Percentiles rank a stretch among this genome's conserved stretches.
These are phyloP conservation scores for Chinchilla lanigera DNA, from an alignment of 2,113 vertebrate genomes.

Conservation along the genomic window DNA sequence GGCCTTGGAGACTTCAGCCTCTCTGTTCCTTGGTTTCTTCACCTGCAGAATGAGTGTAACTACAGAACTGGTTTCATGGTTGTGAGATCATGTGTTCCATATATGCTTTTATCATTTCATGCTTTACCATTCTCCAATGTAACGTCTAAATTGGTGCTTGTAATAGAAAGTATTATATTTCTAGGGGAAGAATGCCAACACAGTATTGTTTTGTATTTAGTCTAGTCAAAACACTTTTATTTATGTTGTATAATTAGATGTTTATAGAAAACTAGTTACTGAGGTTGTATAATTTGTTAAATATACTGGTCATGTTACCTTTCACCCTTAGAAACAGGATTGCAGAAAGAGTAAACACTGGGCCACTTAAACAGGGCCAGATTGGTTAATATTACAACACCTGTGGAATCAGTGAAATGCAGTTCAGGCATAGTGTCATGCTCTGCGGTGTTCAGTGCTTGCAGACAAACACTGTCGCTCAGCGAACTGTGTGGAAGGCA, in stretches of 20 bases:
- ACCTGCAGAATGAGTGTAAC: background rate
- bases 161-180: constrained; percentile 4
- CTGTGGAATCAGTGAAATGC: background rate
- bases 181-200: background rate
- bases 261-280: background rate
- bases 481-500: background rate
- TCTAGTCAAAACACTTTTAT: background rate
- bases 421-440: background rate
- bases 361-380: background rate
- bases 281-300: background rate
- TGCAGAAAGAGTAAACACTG: background rate
- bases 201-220: background rate
- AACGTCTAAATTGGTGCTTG: background rate
- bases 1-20: background rate
- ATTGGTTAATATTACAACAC: background rate
- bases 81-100: background rate
- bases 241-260: background rate
- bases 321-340: background rate
- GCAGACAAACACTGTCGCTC: background rate
- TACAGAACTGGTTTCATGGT: background rate
- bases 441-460: background rate
- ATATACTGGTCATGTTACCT: background rate
- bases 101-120: background rate
- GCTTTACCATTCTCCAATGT: background rate
- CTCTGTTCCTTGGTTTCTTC: background rate